These are phyloP conservation scores for Sarcophaga variegata DNA, from an alignment of 2,888 invertebrate species.

Conservation along the genomic window DNA sequence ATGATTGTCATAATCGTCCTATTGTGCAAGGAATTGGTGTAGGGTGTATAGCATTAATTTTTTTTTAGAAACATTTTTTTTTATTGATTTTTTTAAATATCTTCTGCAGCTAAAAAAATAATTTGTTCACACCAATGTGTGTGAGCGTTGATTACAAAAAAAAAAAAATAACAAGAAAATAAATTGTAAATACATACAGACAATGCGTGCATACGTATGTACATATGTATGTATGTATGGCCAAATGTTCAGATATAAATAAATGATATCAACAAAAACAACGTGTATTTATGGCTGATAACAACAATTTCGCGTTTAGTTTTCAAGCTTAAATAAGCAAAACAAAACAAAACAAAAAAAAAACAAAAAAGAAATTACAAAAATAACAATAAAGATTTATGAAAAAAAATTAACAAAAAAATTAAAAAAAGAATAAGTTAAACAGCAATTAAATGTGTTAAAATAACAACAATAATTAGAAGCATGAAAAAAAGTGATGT, in stretches of 20 bases:
- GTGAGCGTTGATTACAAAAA: no score
- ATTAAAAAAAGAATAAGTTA: neutral
- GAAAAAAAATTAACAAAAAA: constrained; percentile 1
- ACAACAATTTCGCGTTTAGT: constrained; percentile 16
- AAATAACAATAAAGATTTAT: constrained; percentile 7
- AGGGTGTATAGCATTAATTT: no score
- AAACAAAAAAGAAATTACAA: neutral
- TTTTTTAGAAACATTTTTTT: no score
- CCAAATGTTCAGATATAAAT: neutral
- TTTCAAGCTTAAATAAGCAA: constrained; percentile 45
- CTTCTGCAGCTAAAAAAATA: no score
- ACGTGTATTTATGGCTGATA: neutral
- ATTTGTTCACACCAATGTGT: no score
- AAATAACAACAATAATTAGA: constrained; percentile 18
- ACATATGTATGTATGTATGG: no score
- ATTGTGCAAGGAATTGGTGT: no score
- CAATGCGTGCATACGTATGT: no score
- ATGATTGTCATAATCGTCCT: no score
- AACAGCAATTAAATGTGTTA: constrained; percentile 30
- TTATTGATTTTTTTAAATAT: no score
- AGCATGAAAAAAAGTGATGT: constrained; percentile 8
- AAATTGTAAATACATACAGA: no score
- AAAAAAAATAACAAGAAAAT: no score
- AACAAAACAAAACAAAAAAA: constrained; percentile 36
- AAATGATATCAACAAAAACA: constrained; percentile 9